Conservation (phyloP, 2,797 vertebrate genomes). For the Aulostomus chinensis region DNA sequence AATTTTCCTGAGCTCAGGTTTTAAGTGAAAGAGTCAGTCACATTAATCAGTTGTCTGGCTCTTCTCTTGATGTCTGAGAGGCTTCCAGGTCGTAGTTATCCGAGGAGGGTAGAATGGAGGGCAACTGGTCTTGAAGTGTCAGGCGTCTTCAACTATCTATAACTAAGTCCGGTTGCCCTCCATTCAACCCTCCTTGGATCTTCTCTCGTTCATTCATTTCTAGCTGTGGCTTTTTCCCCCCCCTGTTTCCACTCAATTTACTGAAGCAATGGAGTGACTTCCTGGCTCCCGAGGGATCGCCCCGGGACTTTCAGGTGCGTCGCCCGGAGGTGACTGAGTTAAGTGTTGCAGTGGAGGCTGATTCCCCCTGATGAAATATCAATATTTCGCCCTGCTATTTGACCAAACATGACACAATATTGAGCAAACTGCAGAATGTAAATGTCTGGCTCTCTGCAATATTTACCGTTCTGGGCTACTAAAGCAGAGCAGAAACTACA, state of each 20-base stretch:
- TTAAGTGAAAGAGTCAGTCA: neutral
- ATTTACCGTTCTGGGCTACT: neutral
- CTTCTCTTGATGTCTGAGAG: neutral
- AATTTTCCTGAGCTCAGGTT: neutral
- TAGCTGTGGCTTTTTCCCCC: slow-evolving; percentile 6
- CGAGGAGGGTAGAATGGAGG: neutral
- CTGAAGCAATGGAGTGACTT: slow-evolving; percentile 51
- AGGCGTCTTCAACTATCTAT: neutral
- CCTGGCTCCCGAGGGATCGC: slow-evolving; percentile 41
- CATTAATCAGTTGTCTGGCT: neutral
- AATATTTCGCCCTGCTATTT: slow-evolving; percentile 68
- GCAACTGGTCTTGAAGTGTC: neutral
- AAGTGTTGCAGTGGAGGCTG: slow-evolving; percentile 52
- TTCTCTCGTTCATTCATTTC: neutral
- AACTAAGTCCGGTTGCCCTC: neutral
- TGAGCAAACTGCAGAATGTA: slow-evolving; percentile 46
- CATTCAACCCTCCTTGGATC: neutral
- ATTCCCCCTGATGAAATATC: slow-evolving; percentile 73
- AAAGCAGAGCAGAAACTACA: neutral
- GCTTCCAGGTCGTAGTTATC: neutral
- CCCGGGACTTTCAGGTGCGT: slow-evolving; percentile 47
- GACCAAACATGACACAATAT: slow-evolving; percentile 73
- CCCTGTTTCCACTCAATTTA: slow-evolving; percentile 58
- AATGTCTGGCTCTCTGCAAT: slow-evolving; percentile 16
- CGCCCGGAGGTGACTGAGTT: slow-evolving; percentile 53